Percentiles rank a stretch among this genome's conserved stretches.
These are phyloP conservation scores for Etheostoma spectabile DNA, from an alignment of 2,113 vertebrate genomes.

Conservation along the genomic window DNA sequence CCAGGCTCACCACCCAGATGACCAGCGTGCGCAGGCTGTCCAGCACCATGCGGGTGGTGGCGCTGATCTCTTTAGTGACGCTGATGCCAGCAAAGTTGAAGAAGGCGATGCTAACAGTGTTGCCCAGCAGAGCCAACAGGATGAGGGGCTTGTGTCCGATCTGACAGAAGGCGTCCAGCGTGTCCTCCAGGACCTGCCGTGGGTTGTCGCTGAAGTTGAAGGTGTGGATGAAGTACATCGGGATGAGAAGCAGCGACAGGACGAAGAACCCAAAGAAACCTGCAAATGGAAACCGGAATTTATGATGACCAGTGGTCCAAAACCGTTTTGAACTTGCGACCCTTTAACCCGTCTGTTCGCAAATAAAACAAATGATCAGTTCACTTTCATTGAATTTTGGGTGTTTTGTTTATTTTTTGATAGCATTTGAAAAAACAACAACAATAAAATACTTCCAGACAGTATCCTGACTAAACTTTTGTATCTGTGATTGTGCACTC, in stretches of 20 bases:
- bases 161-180: constrained; percentile 94
- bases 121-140: constrained; percentile 89
- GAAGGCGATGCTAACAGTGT: constrained; percentile 95
- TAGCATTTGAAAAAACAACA: no score
- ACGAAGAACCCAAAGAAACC: constrained; percentile 93
- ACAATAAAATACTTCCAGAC: no score
- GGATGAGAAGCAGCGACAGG: constrained; percentile 90
- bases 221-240: constrained; percentile 91
- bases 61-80: constrained; percentile 96
- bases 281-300: constrained; percentile 51
- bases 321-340: background rate
- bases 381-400: no score
- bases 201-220: constrained; percentile 87
- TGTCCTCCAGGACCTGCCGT: constrained; percentile 87
- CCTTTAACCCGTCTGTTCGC: no score
- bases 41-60: constrained; percentile 97
- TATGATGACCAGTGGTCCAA: background rate
- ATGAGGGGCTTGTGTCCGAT: constrained; percentile 88
- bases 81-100: constrained; percentile 97
- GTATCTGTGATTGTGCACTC: no score
- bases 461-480: no score
- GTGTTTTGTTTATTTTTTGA: no score
- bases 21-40: constrained; percentile 94
- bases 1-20: constrained; percentile 92
- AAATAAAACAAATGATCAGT: no score